phyloP scores from a whole-genome alignment of 2,888 invertebrate species.

The Acanthosoma haemorrhoidale region DNA sequence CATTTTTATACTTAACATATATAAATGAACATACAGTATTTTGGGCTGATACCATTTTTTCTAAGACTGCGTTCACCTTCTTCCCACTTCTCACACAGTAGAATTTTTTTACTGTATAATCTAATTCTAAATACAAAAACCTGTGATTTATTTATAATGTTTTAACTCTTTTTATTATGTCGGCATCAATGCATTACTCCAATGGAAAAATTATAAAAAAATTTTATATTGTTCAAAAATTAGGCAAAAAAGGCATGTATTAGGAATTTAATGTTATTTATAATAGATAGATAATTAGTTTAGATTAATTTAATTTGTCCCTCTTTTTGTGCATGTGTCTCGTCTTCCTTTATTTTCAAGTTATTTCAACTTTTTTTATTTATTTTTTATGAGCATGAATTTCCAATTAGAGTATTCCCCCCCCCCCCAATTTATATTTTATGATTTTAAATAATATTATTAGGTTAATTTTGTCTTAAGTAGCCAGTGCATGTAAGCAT shows the following conservation, averaged over 20 bases:
- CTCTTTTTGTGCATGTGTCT: background rate
- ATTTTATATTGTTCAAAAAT: background rate
- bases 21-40: too few relatives aligned
- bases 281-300: background rate
- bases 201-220: background rate
- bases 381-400: background rate
- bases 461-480: background rate
- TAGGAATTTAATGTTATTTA: background rate
- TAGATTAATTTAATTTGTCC: background rate
- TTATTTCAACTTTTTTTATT: background rate
- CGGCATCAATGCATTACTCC: conserved; percentile 2
- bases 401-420: background rate
- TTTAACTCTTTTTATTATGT: background rate
- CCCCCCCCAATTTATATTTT: background rate
- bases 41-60: too few relatives aligned
- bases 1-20: too few relatives aligned
- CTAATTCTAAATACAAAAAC: background rate
- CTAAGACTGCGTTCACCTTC: too few relatives aligned
- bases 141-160: background rate
- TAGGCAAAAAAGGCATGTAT: background rate
- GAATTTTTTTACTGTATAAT: background rate
- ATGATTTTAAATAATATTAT: background rate
- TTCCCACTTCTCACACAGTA: background rate
- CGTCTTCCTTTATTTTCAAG: background rate
- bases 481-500: conserved; percentile 10